Evolutionary conservation across 2,797 vertebrate species (phyloP).

Genomic region (Botia almorhae): DNA sequence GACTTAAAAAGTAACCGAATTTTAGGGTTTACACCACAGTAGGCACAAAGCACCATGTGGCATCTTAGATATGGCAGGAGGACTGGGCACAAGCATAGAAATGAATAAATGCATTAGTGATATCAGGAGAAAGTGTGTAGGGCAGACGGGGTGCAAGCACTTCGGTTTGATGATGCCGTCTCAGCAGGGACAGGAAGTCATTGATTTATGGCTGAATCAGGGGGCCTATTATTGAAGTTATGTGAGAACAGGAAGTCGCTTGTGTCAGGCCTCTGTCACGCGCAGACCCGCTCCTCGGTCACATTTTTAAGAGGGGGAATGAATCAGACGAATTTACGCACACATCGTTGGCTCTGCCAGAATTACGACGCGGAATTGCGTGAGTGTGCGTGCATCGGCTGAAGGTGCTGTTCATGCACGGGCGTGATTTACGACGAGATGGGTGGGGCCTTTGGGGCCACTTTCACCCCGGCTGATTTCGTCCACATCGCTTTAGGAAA

Average conservation of each 20-base stretch:
- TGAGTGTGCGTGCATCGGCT: neutral
- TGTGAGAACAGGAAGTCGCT: slow-evolving; percentile 44
- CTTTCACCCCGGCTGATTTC: neutral
- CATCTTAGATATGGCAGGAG: neutral
- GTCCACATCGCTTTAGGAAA: neutral
- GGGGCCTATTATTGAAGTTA: slow-evolving; percentile 50
- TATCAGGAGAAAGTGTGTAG: neutral
- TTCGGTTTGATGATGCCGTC: slow-evolving; percentile 3
- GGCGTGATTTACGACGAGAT: neutral
- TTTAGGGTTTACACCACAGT: neutral
- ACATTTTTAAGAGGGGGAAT: slow-evolving; percentile 29
- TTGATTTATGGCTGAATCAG: slow-evolving; percentile 58
- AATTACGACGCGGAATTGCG: slow-evolving; percentile 1
- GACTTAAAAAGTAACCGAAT: neutral
- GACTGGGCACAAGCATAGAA: slow-evolving; percentile 2
- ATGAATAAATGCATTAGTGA: neutral
- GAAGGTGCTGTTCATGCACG: neutral
- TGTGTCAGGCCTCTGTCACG: slow-evolving; percentile 21
- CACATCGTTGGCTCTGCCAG: slow-evolving; percentile 9
- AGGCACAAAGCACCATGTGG: neutral
- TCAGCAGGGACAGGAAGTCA: slow-evolving; percentile 27
- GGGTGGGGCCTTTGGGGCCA: neutral
- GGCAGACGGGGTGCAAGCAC: neutral
- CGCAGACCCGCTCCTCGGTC: slow-evolving; percentile 20
- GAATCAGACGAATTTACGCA: slow-evolving; percentile 40